Evolutionary conservation across 2,888 invertebrate genomes (phyloP).

Genomic region (Dryomyza anilis): DNA sequence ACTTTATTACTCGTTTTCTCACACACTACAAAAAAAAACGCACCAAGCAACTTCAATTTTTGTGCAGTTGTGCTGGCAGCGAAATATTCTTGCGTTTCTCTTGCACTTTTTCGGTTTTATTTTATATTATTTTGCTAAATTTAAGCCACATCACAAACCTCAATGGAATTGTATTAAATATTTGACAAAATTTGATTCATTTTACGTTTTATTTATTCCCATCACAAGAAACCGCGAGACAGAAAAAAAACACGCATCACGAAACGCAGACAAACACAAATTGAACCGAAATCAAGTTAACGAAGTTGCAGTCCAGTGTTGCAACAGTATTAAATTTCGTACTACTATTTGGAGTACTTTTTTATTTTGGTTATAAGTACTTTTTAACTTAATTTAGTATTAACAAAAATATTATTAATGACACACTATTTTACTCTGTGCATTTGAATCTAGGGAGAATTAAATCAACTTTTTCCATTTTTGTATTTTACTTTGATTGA

Average conservation of each 20-base stretch:
- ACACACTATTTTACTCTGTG: no score
- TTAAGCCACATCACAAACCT: no score
- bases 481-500: no score
- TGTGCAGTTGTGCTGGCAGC: slow-evolving; percentile 15
- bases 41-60: slow-evolving; percentile 16
- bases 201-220: neutral
- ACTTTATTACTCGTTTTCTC: neutral
- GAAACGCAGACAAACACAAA: neutral
- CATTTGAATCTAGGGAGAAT: no score
- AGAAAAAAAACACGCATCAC: neutral
- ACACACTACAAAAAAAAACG: no score
- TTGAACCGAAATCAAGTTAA: neutral
- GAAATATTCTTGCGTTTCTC: slow-evolving; percentile 11
- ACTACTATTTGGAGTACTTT: no score
- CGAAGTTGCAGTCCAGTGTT: no score
- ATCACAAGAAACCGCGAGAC: neutral
- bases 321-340: no score
- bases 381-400: no score
- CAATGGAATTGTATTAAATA: neutral
- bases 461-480: no score
- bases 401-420: no score
- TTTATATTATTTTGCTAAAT: neutral
- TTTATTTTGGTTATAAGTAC: no score
- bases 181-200: neutral
- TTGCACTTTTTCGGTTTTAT: slow-evolving; percentile 1